Base-by-base conservation (phyloP, 2,888 invertebrate genomes). In the Drosophila quasianomalipes region DNA sequence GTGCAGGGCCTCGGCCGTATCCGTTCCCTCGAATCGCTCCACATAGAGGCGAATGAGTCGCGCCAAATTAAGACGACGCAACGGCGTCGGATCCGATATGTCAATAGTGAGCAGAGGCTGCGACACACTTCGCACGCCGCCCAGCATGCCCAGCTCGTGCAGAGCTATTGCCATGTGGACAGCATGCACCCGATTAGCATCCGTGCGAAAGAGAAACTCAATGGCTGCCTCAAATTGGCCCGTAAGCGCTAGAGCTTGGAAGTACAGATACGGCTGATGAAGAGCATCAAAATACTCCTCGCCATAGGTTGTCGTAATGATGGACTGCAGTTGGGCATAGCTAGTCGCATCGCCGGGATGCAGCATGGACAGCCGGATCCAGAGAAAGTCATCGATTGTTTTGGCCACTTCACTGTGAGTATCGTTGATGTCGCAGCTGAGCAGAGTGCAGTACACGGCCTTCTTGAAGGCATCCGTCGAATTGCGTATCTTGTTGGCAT, bases 211-310 rank as follows among this genome's bases (percentile, higher is more conserved):
- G 63, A 99, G 93, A 93, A 99, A 99, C 93, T 99, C 99, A 60
- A 99, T 96, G 2, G 98, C 99, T 0, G 98, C 97, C 94, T 99
- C 99, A 94, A 99, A 99, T 93, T 99, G 99, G 3, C 98, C 98
- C 30, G 98, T 98, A 69, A 99, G 94, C 33, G 97, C 95, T 54
- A 99, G 94, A 0, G 91, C 92, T 95, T 95, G 98, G 95, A 95
- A 98, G 92, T 98, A 99, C 2, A 98, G 95, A 85, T 97, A 96
- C 0, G 98, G 98, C 90, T 98, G 97, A 84, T 98, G 97, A 80
- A 96, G 96, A 0, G 98, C 98, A 92, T 97, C 97, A 93, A 99
- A 99, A 94, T 99, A 97, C 47, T 96, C 96, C 94, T 99, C 99
- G 73, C 98, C 96, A 93, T 97, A 97, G 93, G 97, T 96, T 90